Evolutionary conservation across 2,113 vertebrate species (phyloP).

Genomic region (Malurus alboscapulatus): DNA sequence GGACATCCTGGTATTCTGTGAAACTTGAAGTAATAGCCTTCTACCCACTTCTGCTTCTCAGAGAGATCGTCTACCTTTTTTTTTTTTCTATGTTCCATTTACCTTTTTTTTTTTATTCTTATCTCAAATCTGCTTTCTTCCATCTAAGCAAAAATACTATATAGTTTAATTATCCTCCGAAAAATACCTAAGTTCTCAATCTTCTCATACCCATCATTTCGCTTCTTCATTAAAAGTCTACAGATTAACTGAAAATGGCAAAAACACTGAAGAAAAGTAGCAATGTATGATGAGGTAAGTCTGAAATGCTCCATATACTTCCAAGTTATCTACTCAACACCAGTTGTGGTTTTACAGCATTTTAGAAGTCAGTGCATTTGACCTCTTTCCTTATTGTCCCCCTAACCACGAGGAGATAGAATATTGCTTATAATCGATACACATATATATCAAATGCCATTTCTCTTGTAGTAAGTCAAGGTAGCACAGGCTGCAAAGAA

Average conservation of each 20-base stretch:
- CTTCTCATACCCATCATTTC: not conserved
- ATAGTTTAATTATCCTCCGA: not conserved
- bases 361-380: not conserved
- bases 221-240: not conserved
- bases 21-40: not conserved
- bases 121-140: not conserved
- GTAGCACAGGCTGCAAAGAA: not conserved
- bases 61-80: not conserved
- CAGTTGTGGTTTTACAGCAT: not conserved
- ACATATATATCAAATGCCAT: not conserved
- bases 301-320: not conserved
- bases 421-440: not conserved
- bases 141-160: not conserved
- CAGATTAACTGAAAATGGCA: not conserved
- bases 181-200: not conserved
- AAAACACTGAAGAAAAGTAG: not conserved
- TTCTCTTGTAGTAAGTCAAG: not conserved
- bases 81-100: not conserved
- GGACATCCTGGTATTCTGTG: not conserved
- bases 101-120: not conserved
- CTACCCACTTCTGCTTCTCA: not conserved
- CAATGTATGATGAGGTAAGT: not conserved
- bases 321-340: not conserved
- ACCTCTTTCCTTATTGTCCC: not conserved
- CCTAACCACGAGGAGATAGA: not conserved